Evolutionary conservation across 2,113 vertebrate species (phyloP).

Genomic region (Mastomys coucha): DNA sequence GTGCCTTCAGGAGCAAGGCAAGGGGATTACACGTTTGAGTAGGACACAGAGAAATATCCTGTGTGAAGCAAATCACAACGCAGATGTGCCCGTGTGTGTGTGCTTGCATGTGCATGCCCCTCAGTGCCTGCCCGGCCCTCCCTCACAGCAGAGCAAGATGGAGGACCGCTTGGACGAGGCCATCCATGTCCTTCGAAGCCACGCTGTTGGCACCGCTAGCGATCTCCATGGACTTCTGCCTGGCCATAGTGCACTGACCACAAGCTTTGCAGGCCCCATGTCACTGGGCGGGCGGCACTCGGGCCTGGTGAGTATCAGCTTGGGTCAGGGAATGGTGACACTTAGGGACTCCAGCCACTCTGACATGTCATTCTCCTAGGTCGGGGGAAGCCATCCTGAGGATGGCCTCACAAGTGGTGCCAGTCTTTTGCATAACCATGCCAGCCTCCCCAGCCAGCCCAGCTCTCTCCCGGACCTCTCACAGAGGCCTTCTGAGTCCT

Average conservation of each 20-base stretch:
- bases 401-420: constrained; percentile 92
- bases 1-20: neutral
- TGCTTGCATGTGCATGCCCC: neutral
- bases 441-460: constrained; percentile 92
- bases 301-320: constrained; percentile 89
- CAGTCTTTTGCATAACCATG: constrained; percentile 92
- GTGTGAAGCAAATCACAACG: neutral
- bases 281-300: constrained; percentile 92
- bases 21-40: neutral
- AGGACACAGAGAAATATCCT: neutral
- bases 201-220: constrained; percentile 94
- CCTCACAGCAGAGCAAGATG: constrained; percentile 94
- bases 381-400: constrained; percentile 91
- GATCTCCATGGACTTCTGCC: constrained; percentile 91
- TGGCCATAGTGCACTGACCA: constrained; percentile 89
- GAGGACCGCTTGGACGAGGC: constrained; percentile 98
- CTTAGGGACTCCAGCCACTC: rapidly evolving
- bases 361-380: constrained; percentile 77
- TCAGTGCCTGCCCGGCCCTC: rapidly evolving
- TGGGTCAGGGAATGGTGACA: rapidly evolving
- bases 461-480: constrained; percentile 87
- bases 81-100: neutral
- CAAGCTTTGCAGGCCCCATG: constrained; percentile 91
- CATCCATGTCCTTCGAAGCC: constrained; percentile 97
- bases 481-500: constrained; percentile 92